These are phyloP conservation scores for Zaprionus gabonicus DNA, from an alignment of 1,140 invertebrate genomes.

Conservation along the genomic window DNA sequence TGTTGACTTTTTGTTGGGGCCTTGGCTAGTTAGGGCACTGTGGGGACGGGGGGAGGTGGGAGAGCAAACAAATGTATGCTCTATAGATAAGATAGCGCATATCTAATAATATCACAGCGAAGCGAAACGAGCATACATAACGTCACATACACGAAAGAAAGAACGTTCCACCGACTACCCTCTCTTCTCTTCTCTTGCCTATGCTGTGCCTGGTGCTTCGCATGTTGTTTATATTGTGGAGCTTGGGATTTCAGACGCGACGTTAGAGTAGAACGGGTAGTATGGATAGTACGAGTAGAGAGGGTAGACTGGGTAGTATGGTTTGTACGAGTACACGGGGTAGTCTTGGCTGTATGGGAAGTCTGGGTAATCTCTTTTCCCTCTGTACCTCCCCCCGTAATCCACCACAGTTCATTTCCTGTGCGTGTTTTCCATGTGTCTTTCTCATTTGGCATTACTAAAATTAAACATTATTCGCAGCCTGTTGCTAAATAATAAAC, in stretches of 20 bases:
- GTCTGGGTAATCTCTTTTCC: background rate
- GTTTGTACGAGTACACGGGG: background rate
- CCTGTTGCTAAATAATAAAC: conserved; percentile 80
- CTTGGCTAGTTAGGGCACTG: conserved; percentile 36
- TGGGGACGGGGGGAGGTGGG: background rate
- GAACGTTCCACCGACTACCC: background rate
- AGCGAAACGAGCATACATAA: conserved; percentile 67
- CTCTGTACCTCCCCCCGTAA: background rate
- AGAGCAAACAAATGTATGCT: conserved; percentile 39
- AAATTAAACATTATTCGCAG: conserved; percentile 75
- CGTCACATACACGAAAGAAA: conserved; percentile 54
- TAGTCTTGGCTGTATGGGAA: background rate
- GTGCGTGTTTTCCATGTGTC: conserved; percentile 44
- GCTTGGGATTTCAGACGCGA: conserved; percentile 14
- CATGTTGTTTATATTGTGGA: conserved; percentile 39
- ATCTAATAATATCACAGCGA: conserved; percentile 77
- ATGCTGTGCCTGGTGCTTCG: background rate
- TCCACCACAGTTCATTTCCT: background rate
- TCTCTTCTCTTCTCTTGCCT: background rate
- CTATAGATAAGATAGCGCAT: conserved; percentile 80
- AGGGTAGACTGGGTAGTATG: background rate
- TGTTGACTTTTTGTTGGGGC: conserved; percentile 41
- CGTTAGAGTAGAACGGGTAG: background rate
- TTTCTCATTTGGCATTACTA: conserved; percentile 39
- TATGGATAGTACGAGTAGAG: background rate